A percentile compares a stretch with the other conserved stretches of the same genome.
Evolutionary conservation across 2,797 vertebrate genomes (phyloP).

Genomic region (Catharus ustulatus): DNA sequence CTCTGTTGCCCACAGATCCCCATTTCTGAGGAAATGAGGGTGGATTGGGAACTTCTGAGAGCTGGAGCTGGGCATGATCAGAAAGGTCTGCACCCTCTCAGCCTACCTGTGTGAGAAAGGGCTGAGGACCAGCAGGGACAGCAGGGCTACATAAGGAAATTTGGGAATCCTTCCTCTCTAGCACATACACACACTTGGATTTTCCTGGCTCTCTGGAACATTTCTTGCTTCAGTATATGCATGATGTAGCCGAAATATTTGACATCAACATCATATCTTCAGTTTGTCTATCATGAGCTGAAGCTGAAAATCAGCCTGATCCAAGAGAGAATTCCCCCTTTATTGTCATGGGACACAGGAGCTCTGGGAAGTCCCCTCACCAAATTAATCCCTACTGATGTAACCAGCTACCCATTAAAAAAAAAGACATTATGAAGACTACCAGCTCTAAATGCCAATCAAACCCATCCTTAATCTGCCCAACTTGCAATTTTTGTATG

Average conservation of each 20-base stretch:
- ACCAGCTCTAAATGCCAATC: not conserved
- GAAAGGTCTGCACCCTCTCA: not conserved
- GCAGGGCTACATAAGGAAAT: not conserved
- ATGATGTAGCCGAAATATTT: not conserved
- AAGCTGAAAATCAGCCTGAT: not conserved
- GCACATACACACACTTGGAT: not conserved
- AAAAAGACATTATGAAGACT: not conserved
- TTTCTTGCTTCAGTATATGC: not conserved
- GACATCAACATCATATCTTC: not conserved
- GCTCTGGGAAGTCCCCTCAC: not conserved
- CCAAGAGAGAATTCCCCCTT: not conserved
- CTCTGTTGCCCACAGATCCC: not conserved
- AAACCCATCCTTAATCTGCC: not conserved
- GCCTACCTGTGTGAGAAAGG: not conserved
- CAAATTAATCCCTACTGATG: not conserved
- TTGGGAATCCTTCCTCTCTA: not conserved
- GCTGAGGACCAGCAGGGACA: not conserved
- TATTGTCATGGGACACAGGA: not conserved
- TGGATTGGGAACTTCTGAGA: not conserved
- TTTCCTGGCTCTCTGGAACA: not conserved
- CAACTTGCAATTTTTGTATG: not conserved
- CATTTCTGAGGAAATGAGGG: not conserved
- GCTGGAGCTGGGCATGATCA: not conserved
- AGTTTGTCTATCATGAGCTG: not conserved
- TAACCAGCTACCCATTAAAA: not conserved